A percentile compares a stretch with the other conserved stretches of the same genome.
phyloP scores from a whole-genome alignment of 2,113 vertebrate genomes.

The Mesocricetus auratus region DNA sequence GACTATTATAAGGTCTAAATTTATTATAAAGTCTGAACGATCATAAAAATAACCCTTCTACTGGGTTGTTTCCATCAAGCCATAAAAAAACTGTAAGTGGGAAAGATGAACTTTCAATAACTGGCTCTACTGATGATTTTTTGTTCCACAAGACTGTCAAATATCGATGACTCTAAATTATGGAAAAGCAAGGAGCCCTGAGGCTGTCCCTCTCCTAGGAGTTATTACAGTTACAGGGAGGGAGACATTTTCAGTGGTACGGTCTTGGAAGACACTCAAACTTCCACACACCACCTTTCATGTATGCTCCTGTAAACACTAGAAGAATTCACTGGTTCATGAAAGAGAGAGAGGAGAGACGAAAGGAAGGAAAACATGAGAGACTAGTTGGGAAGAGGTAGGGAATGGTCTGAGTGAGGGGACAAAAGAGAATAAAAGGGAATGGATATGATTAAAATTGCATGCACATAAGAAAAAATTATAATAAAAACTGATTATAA shows the following conservation, averaged over 20 bases:
- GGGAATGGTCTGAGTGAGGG: neutral
- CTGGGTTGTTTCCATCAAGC: neutral
- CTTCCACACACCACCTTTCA: neutral
- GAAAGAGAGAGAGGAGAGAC: neutral
- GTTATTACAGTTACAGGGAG: neutral
- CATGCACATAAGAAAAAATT: neutral
- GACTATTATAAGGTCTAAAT: neutral
- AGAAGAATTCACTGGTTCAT: neutral
- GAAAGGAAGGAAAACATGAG: neutral
- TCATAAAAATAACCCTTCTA: neutral
- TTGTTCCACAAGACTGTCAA: slow-evolving; percentile 28
- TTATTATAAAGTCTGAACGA: too few relatives aligned
- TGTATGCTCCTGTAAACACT: neutral
- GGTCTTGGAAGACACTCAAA: neutral
- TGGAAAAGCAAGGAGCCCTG: neutral
- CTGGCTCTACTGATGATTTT: slow-evolving; percentile 35
- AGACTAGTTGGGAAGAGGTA: too few relatives aligned
- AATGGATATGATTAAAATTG: neutral
- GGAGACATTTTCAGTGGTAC: neutral
- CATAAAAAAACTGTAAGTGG: neutral
- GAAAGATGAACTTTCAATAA: slow-evolving; percentile 42
- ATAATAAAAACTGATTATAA: neutral
- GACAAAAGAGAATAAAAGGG: neutral
- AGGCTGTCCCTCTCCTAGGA: neutral
- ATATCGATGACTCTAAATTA: slow-evolving; percentile 17